Evolutionary conservation across 2,113 vertebrate species (phyloP), one percentile per base, ranked within the genome.

Genomic region (Mixornis gularis): DNA sequence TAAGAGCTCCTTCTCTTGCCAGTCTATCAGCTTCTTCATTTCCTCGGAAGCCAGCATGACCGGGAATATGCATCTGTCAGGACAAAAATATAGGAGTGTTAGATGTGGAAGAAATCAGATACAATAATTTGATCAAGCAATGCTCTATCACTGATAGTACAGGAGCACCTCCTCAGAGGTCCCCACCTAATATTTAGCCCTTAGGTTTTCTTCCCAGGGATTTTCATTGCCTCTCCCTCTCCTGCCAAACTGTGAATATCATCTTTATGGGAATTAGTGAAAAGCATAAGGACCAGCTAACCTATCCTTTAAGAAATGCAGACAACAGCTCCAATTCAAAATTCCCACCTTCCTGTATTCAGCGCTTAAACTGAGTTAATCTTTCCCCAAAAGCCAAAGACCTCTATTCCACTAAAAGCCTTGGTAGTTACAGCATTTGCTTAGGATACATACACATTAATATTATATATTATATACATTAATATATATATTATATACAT

Each of bases 21-120:
- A 99, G 96, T 32, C 98, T 96, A 94, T 99, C 99, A 1, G 99
- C 99, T 94, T 98, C 98, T 95, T 99, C 99, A 10, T 99, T 99
- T 87, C 99, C 99, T 59, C 3, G 60, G 92, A 98, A 99, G 4
- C 99, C 99, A 14, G 98, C 97, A 30, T 99, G 99, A 56, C 99
- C 99, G 0, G 99, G 99, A 74, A 99, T 64, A 13, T 99, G 98
- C 95, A 99, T 92, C 99, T 99, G 96, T 89, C 89, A 78, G 74
- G 18, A 68, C 10, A 93, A 79, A 79, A 85, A 92, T 8, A 51
- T 0, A 51, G 7, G 7, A 73, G 10, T 0, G 1, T 94, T 24
- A 93, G 32, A 65, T 10, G 87, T 32, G 8, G 43, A 93, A 82
- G 60, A 72, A 85, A 79, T 18, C 14, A 76, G 15, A 26, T 12